Percentiles rank a stretch among this genome's conserved stretches.
These are phyloP conservation scores for Prunella himalayana DNA, from an alignment of 2,113 vertebrate genomes.

Conservation along the genomic window DNA sequence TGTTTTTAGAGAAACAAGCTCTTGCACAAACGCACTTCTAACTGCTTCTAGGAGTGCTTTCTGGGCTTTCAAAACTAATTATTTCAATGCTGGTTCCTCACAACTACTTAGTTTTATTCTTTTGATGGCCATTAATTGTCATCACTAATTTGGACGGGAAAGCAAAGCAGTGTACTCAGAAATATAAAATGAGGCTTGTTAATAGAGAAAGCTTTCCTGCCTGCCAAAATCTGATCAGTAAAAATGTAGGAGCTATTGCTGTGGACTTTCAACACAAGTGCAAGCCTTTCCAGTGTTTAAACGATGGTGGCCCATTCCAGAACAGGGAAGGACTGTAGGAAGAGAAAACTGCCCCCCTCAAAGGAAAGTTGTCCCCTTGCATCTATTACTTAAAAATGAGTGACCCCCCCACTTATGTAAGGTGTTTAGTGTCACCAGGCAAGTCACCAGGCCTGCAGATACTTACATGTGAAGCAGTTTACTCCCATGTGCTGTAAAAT, in stretches of 20 bases:
- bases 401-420: background rate
- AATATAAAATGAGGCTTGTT: background rate
- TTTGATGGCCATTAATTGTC: background rate
- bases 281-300: background rate
- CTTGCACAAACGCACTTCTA: background rate
- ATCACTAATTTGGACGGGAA: background rate
- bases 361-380: background rate
- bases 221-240: background rate
- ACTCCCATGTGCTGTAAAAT: background rate
- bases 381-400: background rate
- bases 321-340: background rate
- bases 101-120: background rate
- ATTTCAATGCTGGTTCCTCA: background rate
- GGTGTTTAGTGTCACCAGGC: background rate
- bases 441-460: background rate
- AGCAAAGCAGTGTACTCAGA: background rate
- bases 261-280: background rate
- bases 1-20: background rate
- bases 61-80: background rate
- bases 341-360: accelerated
- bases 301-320: background rate
- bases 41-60: background rate
- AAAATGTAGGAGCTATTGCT: background rate
- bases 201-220: background rate
- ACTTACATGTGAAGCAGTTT: background rate